Percentiles rank a stretch among this genome's conserved stretches.
Conservation (phyloP, 2,113 vertebrate genomes). For the Podocnemis expansa region DNA sequence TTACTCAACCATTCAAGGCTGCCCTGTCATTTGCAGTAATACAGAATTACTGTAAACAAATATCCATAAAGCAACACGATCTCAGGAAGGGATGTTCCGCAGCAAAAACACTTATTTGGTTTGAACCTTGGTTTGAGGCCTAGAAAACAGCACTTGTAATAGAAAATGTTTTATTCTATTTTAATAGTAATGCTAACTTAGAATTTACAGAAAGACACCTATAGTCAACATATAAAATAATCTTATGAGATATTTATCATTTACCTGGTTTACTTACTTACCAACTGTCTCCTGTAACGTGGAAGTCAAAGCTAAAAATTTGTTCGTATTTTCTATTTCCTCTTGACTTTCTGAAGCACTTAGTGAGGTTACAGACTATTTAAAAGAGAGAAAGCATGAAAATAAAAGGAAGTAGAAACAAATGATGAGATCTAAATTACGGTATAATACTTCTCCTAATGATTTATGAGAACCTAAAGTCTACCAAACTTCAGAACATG, state of each 20-base stretch:
- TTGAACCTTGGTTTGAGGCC: not conserved
- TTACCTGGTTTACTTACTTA: conserved; percentile 62
- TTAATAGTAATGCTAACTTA: not conserved
- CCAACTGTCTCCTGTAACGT: conserved; percentile 42
- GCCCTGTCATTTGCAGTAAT: not conserved
- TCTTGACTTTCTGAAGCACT: conserved; percentile 70
- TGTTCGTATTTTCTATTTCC: conserved; percentile 85
- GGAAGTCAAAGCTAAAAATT: conserved; percentile 82
- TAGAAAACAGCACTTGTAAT: not conserved
- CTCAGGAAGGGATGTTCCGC: not conserved
- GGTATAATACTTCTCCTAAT: not conserved
- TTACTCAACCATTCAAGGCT: not conserved
- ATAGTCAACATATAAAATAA: not conserved
- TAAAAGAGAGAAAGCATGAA: conserved; percentile 52
- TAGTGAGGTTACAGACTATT: conserved; percentile 59
- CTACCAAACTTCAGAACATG: not conserved
- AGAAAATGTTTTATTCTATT: not conserved
- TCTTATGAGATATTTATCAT: not conserved
- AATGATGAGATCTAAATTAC: not conserved
- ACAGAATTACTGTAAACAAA: not conserved
- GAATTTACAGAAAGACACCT: not conserved
- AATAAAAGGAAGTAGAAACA: not conserved
- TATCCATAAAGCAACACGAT: not conserved
- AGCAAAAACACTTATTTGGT: not conserved
- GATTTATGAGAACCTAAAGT: not conserved